These are phyloP conservation scores for Macrocentrus cingulum DNA, from an alignment of 1,140 invertebrate genomes.

Conservation along the genomic window DNA sequence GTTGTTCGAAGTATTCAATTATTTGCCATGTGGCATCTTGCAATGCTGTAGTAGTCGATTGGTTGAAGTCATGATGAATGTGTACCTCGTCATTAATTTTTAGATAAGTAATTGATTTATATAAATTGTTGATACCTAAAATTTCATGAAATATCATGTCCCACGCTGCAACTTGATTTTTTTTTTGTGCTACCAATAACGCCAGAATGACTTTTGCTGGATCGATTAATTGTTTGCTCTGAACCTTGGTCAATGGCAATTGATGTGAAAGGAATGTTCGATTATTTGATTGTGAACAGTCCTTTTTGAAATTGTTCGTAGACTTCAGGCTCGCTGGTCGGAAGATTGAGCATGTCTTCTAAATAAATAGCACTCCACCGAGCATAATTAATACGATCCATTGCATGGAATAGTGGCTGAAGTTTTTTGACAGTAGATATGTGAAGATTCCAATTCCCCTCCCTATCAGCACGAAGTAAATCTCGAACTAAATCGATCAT, in stretches of 20 bases:
- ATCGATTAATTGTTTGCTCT: slow-evolving; percentile 15
- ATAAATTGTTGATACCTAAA: background rate
- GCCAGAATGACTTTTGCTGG: slow-evolving; percentile 7
- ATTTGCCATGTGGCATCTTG: no score
- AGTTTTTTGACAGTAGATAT: slow-evolving; percentile 2
- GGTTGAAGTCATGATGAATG: slow-evolving; percentile 12
- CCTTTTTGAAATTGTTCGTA: slow-evolving; percentile 14
- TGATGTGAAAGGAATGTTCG: slow-evolving; percentile 9
- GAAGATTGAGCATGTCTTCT: slow-evolving; percentile 16
- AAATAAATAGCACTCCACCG: slow-evolving; percentile 9
- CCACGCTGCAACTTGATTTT: slow-evolving; percentile 15
- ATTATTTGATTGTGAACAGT: slow-evolving; percentile 7
- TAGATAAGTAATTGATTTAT: slow-evolving; percentile 4
- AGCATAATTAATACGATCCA: slow-evolving; percentile 9
- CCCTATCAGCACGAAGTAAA: slow-evolving; percentile 8
- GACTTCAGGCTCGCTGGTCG: slow-evolving; percentile 3
- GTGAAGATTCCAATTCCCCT: slow-evolving; percentile 15
- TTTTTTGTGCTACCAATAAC: slow-evolving; percentile 11
- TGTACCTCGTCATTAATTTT: slow-evolving; percentile 14
- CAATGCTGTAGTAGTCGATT: background rate
- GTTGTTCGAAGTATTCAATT: no score
- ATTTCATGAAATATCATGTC: slow-evolving; percentile 13
- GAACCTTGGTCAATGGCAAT: slow-evolving; percentile 13
- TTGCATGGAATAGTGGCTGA: slow-evolving; percentile 9
- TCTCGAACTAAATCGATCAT: background rate